Percentiles rank a stretch among this genome's conserved stretches.
Evolutionary conservation across 1,140 invertebrate genomes (phyloP).

Genomic region (Bombus soroeensis): DNA sequence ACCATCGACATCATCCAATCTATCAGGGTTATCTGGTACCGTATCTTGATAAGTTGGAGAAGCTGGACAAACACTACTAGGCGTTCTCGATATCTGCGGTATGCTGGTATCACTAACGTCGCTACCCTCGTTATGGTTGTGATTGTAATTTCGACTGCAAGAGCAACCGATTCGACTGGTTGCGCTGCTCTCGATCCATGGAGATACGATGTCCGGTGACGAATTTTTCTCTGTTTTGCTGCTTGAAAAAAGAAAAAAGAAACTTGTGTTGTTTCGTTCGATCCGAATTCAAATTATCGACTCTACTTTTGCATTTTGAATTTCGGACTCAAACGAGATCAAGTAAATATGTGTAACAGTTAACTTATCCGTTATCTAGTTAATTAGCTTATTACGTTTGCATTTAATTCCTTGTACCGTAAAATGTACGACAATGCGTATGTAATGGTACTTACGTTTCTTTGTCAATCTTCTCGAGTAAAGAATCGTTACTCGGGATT

Average conservation of each 20-base stretch:
- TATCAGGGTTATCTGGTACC: slow-evolving; percentile 78
- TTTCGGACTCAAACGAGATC: neutral
- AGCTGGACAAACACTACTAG: slow-evolving; percentile 80
- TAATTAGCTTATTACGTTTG: neutral
- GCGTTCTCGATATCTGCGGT: slow-evolving; percentile 77
- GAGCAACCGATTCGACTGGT: slow-evolving; percentile 62
- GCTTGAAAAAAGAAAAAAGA: neutral
- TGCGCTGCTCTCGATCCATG: slow-evolving; percentile 67
- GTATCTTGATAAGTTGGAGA: slow-evolving; percentile 79
- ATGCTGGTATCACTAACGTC: slow-evolving; percentile 78
- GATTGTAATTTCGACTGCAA: slow-evolving; percentile 55
- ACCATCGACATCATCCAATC: slow-evolving; percentile 89
- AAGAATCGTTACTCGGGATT: slow-evolving; percentile 79
- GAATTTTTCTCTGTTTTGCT: slow-evolving; percentile 66
- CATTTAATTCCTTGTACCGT: neutral
- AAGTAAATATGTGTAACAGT: neutral
- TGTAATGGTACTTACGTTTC: slow-evolving; percentile 71
- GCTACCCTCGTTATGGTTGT: slow-evolving; percentile 72
- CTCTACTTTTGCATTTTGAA: neutral
- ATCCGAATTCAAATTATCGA: neutral
- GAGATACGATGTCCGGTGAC: slow-evolving; percentile 66
- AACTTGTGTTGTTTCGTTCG: neutral
- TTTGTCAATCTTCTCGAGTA: slow-evolving; percentile 66
- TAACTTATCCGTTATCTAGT: neutral
- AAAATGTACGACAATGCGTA: neutral